phyloP scores from a whole-genome alignment of 2,797 vertebrate species.

The Micropoecilia bifurca region DNA sequence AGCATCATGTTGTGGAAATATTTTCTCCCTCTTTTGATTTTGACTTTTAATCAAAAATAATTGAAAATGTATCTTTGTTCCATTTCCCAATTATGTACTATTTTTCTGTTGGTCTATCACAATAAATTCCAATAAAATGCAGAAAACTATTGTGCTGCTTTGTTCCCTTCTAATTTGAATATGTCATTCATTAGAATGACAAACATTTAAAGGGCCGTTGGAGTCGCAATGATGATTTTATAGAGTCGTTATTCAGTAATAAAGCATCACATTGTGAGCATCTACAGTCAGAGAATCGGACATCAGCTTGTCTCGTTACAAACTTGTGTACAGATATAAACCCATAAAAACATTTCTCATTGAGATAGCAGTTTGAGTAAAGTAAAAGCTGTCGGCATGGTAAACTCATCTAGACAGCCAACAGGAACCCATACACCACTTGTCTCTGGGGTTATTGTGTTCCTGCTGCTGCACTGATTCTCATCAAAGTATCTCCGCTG shows the following conservation, averaged over 20 bases:
- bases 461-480: slow-evolving; percentile 24
- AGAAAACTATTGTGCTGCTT: no score
- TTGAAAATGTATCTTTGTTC: no score
- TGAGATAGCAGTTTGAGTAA: not conserved
- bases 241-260: not conserved
- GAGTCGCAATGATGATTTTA: not conserved
- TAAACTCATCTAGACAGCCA: slow-evolving; percentile 11
- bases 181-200: not conserved
- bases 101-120: not conserved
- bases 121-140: not conserved
- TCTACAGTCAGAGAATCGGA: not conserved
- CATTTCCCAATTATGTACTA: no score
- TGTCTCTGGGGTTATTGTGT: slow-evolving; percentile 23
- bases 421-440: slow-evolving; percentile 8
- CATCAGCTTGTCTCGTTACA: not conserved
- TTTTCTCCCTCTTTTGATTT: no score
- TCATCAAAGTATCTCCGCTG: not conserved
- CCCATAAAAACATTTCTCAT: not conserved
- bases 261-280: not conserved
- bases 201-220: not conserved
- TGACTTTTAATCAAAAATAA: not conserved
- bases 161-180: not conserved
- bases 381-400: not conserved
- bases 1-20: not conserved
- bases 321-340: not conserved